Evolutionary conservation across 1,140 invertebrate species (phyloP).

Genomic region (Cydia strobilella): DNA sequence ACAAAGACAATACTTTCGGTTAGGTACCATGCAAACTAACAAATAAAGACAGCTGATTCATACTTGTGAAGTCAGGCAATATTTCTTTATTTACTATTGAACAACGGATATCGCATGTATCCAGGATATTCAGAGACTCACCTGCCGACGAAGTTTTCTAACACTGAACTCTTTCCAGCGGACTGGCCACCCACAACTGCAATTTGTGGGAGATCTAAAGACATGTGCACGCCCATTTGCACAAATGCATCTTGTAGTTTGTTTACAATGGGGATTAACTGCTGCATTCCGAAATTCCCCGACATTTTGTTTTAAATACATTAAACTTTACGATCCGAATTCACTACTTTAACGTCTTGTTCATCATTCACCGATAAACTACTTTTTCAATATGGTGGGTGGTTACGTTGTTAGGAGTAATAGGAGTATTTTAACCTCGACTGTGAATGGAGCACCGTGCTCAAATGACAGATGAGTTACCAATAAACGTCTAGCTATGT

Average conservation of each 20-base stretch:
- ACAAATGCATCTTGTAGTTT: constrained; percentile 99
- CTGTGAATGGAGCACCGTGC: constrained; percentile 22
- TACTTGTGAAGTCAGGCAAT: background rate
- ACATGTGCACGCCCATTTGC: constrained; percentile 96
- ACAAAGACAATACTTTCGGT: constrained; percentile 1
- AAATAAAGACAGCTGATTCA: constrained; percentile 25
- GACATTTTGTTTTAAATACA: constrained; percentile 73
- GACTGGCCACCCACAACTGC: constrained; percentile 99
- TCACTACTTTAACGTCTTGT: constrained; percentile 61
- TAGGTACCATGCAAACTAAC: background rate
- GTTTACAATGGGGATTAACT: constrained; percentile 98
- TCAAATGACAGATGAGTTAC: background rate
- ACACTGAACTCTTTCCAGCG: constrained; percentile 98
- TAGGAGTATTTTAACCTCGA: constrained; percentile 2
- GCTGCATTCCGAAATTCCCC: constrained; percentile 96
- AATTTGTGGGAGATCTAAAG: constrained; percentile 98
- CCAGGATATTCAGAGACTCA: constrained; percentile 77
- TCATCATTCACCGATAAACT: constrained; percentile 75
- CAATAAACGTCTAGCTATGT: background rate
- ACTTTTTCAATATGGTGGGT: constrained; percentile 77
- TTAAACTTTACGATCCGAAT: constrained; percentile 64
- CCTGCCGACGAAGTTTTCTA: constrained; percentile 99
- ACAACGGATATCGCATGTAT: background rate
- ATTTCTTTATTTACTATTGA: background rate
- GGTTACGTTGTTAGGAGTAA: constrained; percentile 50